Percentiles rank a stretch among this genome's conserved stretches.
Evolutionary conservation across 2,113 vertebrate species (phyloP).

Genomic region (Synchiropus splendidus): DNA sequence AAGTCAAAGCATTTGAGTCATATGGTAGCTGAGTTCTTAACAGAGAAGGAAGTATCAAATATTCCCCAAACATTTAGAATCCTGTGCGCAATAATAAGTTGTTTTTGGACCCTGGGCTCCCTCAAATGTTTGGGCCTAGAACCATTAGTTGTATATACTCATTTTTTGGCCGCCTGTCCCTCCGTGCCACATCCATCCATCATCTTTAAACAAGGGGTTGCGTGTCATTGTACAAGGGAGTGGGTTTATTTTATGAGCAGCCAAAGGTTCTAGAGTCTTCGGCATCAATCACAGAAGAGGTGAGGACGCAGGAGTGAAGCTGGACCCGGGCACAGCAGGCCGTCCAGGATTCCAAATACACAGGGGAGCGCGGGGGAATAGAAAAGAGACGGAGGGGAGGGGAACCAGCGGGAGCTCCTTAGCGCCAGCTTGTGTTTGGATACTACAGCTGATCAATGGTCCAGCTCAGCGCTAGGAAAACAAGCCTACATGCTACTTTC

Average conservation of each 20-base stretch:
- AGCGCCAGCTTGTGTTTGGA: constrained; percentile 39
- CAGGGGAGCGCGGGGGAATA: constrained; percentile 12
- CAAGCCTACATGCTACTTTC: constrained; percentile 64
- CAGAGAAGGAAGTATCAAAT: too few species aligned
- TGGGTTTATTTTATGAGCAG: constrained; percentile 43
- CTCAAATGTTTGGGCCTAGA: background rate
- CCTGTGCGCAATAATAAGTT: too few species aligned
- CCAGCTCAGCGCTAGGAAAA: constrained; percentile 61
- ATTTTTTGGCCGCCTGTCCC: background rate
- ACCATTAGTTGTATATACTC: background rate
- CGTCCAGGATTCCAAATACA: constrained; percentile 17
- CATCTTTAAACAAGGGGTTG: constrained; percentile 13
- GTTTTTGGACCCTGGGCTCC: background rate
- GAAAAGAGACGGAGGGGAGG: constrained; percentile 10
- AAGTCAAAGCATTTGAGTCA: too few species aligned
- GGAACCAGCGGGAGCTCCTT: constrained; percentile 35
- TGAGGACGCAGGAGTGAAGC: constrained; percentile 21
- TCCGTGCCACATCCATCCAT: constrained; percentile 7
- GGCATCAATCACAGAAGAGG: constrained; percentile 45
- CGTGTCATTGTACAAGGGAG: constrained; percentile 30
- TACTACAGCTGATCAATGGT: constrained; percentile 54
- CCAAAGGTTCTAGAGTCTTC: constrained; percentile 35
- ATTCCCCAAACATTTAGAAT: too few species aligned
- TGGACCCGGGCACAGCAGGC: constrained; percentile 32
- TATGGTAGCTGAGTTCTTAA: too few species aligned